phyloP scores from a whole-genome alignment of 2,113 vertebrate species.

The Albula glossodonta region DNA sequence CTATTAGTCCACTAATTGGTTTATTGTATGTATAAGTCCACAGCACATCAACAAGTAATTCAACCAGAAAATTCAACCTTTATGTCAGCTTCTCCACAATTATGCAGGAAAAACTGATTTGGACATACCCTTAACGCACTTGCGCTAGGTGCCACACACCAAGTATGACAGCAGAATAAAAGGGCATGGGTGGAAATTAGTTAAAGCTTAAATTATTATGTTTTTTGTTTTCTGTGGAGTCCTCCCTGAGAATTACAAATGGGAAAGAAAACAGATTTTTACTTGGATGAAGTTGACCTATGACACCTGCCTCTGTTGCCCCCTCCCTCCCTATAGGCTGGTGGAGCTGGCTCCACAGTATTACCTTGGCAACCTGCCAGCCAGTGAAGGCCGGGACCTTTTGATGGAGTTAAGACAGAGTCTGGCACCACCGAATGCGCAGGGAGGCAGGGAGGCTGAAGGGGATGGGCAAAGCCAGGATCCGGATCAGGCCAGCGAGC shows the following conservation, averaged over 20 bases:
- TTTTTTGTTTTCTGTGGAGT: background rate
- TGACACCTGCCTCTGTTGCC: background rate
- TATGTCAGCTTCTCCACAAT: no score
- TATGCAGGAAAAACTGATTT: no score
- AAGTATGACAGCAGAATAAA: no score
- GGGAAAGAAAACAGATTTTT: background rate
- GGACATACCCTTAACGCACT: no score
- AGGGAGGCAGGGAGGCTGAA: background rate
- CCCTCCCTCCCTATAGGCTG: conserved; percentile 66
- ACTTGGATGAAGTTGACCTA: background rate
- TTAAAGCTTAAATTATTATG: no score
- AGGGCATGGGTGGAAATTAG: no score
- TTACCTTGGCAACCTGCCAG: conserved; percentile 88
- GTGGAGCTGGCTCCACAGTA: conserved; percentile 88
- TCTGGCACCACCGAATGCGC: conserved; percentile 35
- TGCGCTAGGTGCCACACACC: no score
- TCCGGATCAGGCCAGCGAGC: conserved; percentile 5
- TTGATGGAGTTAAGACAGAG: conserved; percentile 82
- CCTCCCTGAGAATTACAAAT: background rate
- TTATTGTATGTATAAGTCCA: no score
- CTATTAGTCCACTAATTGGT: no score
- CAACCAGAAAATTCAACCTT: no score
- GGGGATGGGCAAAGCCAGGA: conserved; percentile 6
- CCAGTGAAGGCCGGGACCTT: conserved; percentile 86
- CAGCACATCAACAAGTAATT: no score